These are phyloP conservation scores for Heliangelus exortis DNA, from an alignment of 2,797 vertebrate species.

Conservation along the genomic window DNA sequence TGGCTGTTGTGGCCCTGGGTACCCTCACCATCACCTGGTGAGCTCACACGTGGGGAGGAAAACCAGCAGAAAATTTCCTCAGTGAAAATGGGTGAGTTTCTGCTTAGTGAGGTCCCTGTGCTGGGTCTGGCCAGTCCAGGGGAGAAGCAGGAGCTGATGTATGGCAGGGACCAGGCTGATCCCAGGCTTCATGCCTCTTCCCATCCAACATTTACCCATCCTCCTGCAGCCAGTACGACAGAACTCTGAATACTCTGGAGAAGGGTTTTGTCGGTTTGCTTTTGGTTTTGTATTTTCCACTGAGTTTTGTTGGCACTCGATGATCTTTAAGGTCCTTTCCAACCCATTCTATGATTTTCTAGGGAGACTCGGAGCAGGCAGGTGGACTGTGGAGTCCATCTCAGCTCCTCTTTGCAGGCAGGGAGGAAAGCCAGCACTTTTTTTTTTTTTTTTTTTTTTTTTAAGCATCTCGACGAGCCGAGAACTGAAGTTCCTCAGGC, in stretches of 20 bases:
- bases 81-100: not conserved
- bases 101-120: not conserved
- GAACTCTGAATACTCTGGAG: not conserved
- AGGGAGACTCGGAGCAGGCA: not conserved
- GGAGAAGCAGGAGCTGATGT: not conserved
- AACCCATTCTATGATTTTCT: no score
- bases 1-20: not conserved
- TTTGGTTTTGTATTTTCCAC: no score
- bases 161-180: not conserved
- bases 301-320: no score
- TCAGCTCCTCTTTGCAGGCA: not conserved
- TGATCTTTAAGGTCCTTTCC: no score
- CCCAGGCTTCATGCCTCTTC: no score
- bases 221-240: fast-evolving
- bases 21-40: not conserved
- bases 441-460: no score
- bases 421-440: not conserved
- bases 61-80: not conserved
- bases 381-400: fast-evolving
- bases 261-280: not conserved
- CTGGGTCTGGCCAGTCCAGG: not conserved
- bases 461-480: fast-evolving
- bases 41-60: not conserved
- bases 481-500: not conserved
- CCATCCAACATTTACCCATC: fast-evolving